These are phyloP conservation scores for Heliconius nattereri DNA, from an alignment of 1,140 invertebrate species.

Conservation along the genomic window DNA sequence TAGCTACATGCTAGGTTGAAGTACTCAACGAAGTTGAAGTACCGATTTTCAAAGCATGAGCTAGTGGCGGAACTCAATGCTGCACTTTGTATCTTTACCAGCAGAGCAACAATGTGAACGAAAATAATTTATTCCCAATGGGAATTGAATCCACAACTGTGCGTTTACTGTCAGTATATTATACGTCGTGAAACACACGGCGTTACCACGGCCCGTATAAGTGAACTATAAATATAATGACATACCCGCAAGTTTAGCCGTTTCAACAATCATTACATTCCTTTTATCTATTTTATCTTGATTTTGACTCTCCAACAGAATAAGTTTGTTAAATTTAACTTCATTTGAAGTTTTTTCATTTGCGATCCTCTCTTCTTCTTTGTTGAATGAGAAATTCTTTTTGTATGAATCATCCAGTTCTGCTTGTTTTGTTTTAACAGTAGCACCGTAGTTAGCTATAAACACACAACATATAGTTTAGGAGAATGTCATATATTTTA, in stretches of 20 bases:
- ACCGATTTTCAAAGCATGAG: too few species aligned
- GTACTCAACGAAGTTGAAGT: too few species aligned
- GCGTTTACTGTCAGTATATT: too few species aligned
- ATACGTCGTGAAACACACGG: too few species aligned
- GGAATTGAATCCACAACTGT: too few species aligned
- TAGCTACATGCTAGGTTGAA: too few species aligned
- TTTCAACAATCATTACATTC: conserved; percentile 66
- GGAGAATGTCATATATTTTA: too few species aligned
- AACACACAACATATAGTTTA: not conserved
- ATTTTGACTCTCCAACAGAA: conserved; percentile 74
- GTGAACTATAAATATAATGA: not conserved
- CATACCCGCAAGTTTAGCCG: conserved; percentile 75
- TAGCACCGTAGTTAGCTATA: conserved; percentile 63
- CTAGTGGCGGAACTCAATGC: too few species aligned
- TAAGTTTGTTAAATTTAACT: conserved; percentile 71
- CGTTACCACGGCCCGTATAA: too few species aligned
- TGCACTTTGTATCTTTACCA: too few species aligned
- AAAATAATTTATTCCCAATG: too few species aligned
- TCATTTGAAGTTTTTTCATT: conserved; percentile 74
- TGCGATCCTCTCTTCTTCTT: conserved; percentile 71
- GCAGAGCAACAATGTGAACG: too few species aligned
- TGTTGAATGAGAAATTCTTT: conserved; percentile 68
- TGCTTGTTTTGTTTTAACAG: conserved; percentile 69
- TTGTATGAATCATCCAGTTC: conserved; percentile 71
- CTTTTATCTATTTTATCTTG: conserved; percentile 74